A percentile compares a stretch with the other conserved stretches of the same genome.
These are phyloP conservation scores for Plutomurus gul DNA, from an alignment of 1,140 invertebrate genomes.

Conservation along the genomic window DNA sequence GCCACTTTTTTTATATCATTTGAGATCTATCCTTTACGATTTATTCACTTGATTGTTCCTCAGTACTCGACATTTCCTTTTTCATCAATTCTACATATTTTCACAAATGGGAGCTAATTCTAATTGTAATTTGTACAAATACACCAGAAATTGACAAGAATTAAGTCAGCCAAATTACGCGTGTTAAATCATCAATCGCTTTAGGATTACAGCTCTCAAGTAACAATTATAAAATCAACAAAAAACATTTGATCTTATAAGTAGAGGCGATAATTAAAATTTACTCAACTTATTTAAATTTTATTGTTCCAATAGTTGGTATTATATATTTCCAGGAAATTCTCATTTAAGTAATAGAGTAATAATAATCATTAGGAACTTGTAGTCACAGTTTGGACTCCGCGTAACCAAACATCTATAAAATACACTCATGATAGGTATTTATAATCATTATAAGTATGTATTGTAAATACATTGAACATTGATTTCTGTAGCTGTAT, in stretches of 20 bases:
- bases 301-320: too few species aligned
- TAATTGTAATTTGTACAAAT: not conserved
- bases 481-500: not conserved
- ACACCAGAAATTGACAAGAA: not conserved
- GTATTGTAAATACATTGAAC: slow-evolving; percentile 8
- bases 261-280: too few species aligned
- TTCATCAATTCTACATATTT: not conserved
- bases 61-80: not conserved
- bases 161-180: not conserved
- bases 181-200: not conserved
- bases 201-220: not conserved
- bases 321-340: not conserved
- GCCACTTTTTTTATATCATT: not conserved
- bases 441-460: too few species aligned
- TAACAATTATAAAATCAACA: not conserved
- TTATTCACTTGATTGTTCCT: slow-evolving; percentile 9
- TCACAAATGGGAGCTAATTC: not conserved
- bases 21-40: slow-evolving; percentile 5
- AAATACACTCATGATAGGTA: not conserved
- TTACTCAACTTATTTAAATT: too few species aligned
- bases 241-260: too few species aligned
- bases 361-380: not conserved
- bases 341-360: not conserved
- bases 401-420: not conserved
- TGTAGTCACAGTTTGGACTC: not conserved